A percentile compares a stretch with the other conserved stretches of the same genome.
phyloP scores from a whole-genome alignment of 2,113 vertebrate genomes.

The Epinephelus cyanopodus region DNA sequence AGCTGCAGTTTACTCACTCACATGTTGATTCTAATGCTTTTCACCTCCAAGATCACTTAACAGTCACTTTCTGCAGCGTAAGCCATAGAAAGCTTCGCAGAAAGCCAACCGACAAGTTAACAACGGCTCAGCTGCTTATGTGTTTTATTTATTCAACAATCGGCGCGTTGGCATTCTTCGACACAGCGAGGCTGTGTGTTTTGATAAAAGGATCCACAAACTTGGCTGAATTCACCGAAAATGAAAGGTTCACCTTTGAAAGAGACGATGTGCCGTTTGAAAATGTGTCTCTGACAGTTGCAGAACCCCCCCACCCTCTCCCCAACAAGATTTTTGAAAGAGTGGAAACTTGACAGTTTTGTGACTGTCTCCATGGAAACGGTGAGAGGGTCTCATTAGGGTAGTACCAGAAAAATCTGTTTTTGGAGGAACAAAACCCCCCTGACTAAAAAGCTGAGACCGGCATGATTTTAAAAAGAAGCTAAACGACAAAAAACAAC shows the following conservation, averaged over 20 bases:
- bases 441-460: constrained; percentile 66
- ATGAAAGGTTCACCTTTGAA: constrained; percentile 79
- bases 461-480: constrained; percentile 59
- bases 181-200: constrained; percentile 68
- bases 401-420: constrained; percentile 77
- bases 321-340: constrained; percentile 80
- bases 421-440: constrained; percentile 70
- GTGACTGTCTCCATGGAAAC: constrained; percentile 88
- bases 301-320: constrained; percentile 58
- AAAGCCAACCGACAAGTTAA: constrained; percentile 55
- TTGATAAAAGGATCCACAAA: constrained; percentile 75
- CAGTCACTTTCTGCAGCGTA: constrained; percentile 24
- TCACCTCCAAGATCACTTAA: constrained; percentile 25
- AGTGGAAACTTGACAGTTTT: constrained; percentile 86
- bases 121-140: constrained; percentile 52
- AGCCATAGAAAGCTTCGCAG: constrained; percentile 28
- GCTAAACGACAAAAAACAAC: constrained; percentile 60
- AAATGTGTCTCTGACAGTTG: constrained; percentile 84
- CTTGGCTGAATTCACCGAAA: constrained; percentile 78
- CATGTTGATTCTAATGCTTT: constrained; percentile 1
- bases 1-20: background rate
- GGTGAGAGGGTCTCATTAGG: constrained; percentile 83
- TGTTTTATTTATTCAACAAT: constrained; percentile 77
- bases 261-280: constrained; percentile 77
- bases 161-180: constrained; percentile 57